phyloP scores from a whole-genome alignment of 1,140 invertebrate genomes.

The Scaptomyza montana region DNA sequence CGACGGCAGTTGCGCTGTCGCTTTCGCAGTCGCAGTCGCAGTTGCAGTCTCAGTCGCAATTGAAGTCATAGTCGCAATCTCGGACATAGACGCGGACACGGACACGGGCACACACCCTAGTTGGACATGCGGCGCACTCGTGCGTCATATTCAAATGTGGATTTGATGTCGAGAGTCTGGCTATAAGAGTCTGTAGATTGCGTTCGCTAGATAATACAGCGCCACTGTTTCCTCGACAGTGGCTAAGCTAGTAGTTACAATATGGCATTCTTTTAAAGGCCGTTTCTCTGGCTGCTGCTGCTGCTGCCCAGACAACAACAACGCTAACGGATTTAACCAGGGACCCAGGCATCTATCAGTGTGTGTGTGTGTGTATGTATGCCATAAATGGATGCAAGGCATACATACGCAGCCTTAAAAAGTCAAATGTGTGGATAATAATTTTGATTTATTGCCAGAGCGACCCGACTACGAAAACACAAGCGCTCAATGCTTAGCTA shows the following conservation, averaged over 20 bases:
- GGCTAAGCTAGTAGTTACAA: constrained; percentile 27
- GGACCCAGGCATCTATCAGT: constrained; percentile 40
- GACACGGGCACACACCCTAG: constrained; percentile 69
- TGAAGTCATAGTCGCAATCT: constrained; percentile 20
- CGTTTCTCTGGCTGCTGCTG: constrained; percentile 41
- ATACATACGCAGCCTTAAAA: constrained; percentile 65
- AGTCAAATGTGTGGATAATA: constrained; percentile 79
- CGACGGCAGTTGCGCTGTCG: constrained; percentile 33
- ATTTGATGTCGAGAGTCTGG: constrained; percentile 50
- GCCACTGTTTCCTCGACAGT: constrained; percentile 64
- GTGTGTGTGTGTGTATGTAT: constrained; percentile 4
- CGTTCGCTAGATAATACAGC: constrained; percentile 75
- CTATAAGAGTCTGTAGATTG: constrained; percentile 57
- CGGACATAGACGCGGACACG: constrained; percentile 17
- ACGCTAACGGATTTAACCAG: constrained; percentile 65
- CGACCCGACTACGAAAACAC: constrained; percentile 27
- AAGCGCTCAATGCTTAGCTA: constrained; percentile 20
- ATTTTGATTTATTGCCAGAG: constrained; percentile 77
- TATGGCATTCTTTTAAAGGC: constrained; percentile 78
- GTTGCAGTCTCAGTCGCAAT: constrained; percentile 11
- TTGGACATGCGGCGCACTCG: constrained; percentile 64
- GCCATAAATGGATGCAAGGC: constrained; percentile 73
- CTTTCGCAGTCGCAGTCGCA: constrained; percentile 9
- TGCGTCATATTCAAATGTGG: constrained; percentile 80
- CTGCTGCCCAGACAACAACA: too few species aligned